Percentiles rank a stretch among this genome's conserved stretches.
Evolutionary conservation across 2,888 invertebrate species (phyloP).

Genomic region (Morpho helenor): DNA sequence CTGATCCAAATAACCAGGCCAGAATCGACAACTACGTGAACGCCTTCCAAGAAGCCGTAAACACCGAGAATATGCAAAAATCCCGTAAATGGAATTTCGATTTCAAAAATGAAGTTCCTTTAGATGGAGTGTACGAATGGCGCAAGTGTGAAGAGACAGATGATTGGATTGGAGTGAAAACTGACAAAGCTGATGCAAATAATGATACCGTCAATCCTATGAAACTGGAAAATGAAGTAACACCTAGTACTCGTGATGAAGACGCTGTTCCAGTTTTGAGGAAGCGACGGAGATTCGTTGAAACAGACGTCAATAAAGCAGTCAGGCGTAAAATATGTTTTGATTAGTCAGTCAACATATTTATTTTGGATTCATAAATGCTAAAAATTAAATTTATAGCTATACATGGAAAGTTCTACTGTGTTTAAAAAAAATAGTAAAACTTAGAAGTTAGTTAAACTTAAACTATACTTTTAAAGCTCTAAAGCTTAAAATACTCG

Average conservation of each 20-base stretch:
- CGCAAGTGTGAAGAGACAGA: constrained; percentile 30
- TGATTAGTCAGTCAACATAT: constrained; percentile 25
- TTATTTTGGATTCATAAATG: no score
- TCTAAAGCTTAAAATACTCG: no score
- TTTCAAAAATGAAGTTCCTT: constrained; percentile 64
- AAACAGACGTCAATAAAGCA: constrained; percentile 27
- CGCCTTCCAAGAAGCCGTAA: constrained; percentile 41
- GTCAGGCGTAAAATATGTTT: constrained; percentile 47
- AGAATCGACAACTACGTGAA: constrained; percentile 47
- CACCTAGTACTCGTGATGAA: constrained; percentile 40
- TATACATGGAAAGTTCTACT: constrained; percentile 5
- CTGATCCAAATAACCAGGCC: constrained; percentile 48
- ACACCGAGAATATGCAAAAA: constrained; percentile 41
- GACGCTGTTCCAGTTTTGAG: constrained; percentile 31
- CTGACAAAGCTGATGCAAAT: constrained; percentile 19
- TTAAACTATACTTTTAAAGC: no score
- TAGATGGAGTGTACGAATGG: constrained; percentile 73
- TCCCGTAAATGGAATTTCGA: constrained; percentile 77
- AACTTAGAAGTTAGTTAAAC: no score
- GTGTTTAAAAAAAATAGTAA: constrained; percentile 1
- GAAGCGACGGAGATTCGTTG: constrained; percentile 25
- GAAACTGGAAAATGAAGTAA: constrained; percentile 42
- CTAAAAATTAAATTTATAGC: background rate
- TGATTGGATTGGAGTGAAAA: constrained; percentile 40
- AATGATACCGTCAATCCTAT: constrained; percentile 29